Base-by-base conservation (phyloP, 2,888 invertebrate species). In the Trachelus stipa region DNA sequence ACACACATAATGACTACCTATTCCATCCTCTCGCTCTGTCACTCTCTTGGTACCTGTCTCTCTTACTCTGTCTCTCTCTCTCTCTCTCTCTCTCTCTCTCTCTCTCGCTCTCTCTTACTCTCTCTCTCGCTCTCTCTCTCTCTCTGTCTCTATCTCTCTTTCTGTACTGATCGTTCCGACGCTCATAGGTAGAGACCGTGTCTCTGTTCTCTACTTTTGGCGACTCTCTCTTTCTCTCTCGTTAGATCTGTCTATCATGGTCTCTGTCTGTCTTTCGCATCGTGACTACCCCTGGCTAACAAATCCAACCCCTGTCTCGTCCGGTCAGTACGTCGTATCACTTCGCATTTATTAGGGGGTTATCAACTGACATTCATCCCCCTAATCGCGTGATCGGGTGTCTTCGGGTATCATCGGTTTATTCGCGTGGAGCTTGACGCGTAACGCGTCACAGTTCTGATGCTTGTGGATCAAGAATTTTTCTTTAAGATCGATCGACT, bases 1-100 rank as follows among this genome's bases (percentile, higher is more conserved):
- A 3, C 56, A 56, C 90, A 90, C 90, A 90, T 91, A 91, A 90
- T 90, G 90, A 91, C 91, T 91, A 91, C 90, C 91, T 91, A 90
- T 90, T 87, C 87, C 87, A 85, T 85, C 37, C 79, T 74, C 68
- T 69, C 73, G 69, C 73, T 75, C 79, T 76, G 35, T 34, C 82
- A 71, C 75, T 71, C 73, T 77, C 76, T 73, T 69, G 76, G 23
- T 37, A 37, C 73, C 79, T 30, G 40, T 34, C 69, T 56, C 69
- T 35, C 34, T 30, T 15, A 33, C 56, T 75, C 76, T 73, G 76
- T 73, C 77, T 79, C 78, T 76, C 69, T 74, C 73, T 76, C 79
- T 76, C 76, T 76, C 75, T 77, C 80, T 74, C 69, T 74, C 77
- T 76, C 73, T 69, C 34, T n/a, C n/a, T n/a, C 75, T 77, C 34